Evolutionary conservation across 1,140 invertebrate genomes (phyloP).

Genomic region (Lycorma delicatula): DNA sequence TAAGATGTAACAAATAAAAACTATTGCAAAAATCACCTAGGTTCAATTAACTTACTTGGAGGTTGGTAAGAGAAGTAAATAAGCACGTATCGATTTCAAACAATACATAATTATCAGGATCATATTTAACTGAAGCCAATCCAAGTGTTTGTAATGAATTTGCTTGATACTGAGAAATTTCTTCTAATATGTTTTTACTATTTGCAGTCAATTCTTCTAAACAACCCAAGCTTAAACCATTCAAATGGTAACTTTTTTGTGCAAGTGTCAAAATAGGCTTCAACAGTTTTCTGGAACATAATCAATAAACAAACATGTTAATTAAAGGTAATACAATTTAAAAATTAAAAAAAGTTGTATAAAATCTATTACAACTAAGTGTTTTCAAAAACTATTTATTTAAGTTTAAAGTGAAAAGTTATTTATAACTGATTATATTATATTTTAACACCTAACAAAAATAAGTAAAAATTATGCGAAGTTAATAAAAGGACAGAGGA

Average conservation of each 20-base stretch:
- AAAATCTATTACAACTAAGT: too few relatives aligned
- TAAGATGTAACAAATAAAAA: too few relatives aligned
- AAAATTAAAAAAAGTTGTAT: too few relatives aligned
- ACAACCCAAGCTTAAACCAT: background rate
- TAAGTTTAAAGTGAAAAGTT: too few relatives aligned
- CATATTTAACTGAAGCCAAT: background rate
- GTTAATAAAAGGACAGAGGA: too few relatives aligned
- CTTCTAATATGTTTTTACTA: background rate
- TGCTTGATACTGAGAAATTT: background rate
- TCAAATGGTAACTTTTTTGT: background rate
- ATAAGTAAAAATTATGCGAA: too few relatives aligned
- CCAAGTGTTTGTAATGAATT: background rate
- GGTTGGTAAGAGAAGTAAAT: background rate
- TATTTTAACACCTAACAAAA: too few relatives aligned
- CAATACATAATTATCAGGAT: background rate
- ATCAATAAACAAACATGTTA: too few relatives aligned
- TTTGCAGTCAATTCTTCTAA: background rate
- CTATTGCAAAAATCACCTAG: too few relatives aligned
- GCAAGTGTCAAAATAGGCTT: background rate
- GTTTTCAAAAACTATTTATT: too few relatives aligned
- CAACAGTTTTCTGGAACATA: background rate
- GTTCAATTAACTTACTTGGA: conserved; percentile 1
- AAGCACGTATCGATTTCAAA: background rate
- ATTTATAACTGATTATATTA: too few relatives aligned
- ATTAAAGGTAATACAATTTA: too few relatives aligned